A percentile compares a stretch with the other conserved stretches of the same genome.
phyloP scores from a whole-genome alignment of 1,140 invertebrate species.

The Prorops nasuta region DNA sequence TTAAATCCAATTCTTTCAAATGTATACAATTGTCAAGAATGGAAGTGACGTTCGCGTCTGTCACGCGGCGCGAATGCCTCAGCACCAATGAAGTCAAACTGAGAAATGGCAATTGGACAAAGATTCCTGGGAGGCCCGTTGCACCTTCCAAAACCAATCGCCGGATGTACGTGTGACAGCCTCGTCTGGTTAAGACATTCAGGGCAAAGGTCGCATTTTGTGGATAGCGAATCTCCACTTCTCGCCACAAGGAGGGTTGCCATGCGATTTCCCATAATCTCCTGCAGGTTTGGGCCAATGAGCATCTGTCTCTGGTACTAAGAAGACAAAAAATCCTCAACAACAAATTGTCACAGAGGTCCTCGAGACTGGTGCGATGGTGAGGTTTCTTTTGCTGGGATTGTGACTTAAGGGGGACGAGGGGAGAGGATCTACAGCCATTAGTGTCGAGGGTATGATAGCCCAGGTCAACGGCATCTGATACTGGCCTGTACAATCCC shows the following conservation, averaged over 20 bases:
- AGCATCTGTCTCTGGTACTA: slow-evolving; percentile 75
- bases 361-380: slow-evolving; percentile 20
- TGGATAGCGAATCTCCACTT: slow-evolving; percentile 63
- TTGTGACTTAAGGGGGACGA: slow-evolving; percentile 18
- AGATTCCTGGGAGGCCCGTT: slow-evolving; percentile 72
- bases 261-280: slow-evolving; percentile 81
- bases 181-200: slow-evolving; percentile 60
- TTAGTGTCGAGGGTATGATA: slow-evolving; percentile 51
- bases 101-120: slow-evolving; percentile 53
- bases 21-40: slow-evolving; percentile 41
- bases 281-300: slow-evolving; percentile 76
- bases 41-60: slow-evolving; percentile 32
- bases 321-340: slow-evolving; percentile 71
- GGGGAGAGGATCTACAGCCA: slow-evolving; percentile 36
- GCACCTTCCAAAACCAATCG: slow-evolving; percentile 72
- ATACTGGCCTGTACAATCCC: slow-evolving; percentile 33
- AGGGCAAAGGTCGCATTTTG: slow-evolving; percentile 59
- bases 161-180: slow-evolving; percentile 56
- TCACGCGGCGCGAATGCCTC: slow-evolving; percentile 36
- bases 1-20: slow-evolving; percentile 62
- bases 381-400: slow-evolving; percentile 21
- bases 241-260: slow-evolving; percentile 77
- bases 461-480: slow-evolving; percentile 46
- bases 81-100: slow-evolving; percentile 40
- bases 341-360: slow-evolving; percentile 59